phyloP scores from a whole-genome alignment of 2,797 vertebrate genomes.

The Enteromius unitaeniatus region DNA sequence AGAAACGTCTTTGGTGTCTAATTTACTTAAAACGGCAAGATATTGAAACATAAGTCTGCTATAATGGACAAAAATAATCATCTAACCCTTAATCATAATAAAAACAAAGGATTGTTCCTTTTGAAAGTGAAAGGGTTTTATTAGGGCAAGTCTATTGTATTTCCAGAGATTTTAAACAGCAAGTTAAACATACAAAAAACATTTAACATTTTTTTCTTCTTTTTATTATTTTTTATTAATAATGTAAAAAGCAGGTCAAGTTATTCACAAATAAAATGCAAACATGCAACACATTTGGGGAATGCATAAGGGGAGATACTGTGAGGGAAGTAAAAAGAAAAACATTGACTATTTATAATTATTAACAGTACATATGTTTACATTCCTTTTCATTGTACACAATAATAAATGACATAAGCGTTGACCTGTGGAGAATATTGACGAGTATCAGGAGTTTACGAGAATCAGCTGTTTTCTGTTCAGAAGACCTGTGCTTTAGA shows the following conservation, averaged over 20 bases:
- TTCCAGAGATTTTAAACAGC: constrained; percentile 76
- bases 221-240: constrained; percentile 93
- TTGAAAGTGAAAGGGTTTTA: constrained; percentile 76
- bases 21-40: neutral
- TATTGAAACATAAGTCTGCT: neutral
- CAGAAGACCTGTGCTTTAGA: constrained; percentile 74
- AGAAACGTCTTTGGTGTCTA: neutral
- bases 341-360: constrained; percentile 94
- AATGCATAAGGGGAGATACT: constrained; percentile 91
- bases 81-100: constrained; percentile 29
- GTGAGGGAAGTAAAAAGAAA: constrained; percentile 68
- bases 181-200: constrained; percentile 81
- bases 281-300: constrained; percentile 96
- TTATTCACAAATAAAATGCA: constrained; percentile 99
- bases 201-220: constrained; percentile 84
- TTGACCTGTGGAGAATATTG: constrained; percentile 83
- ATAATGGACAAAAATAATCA: fast-evolving
- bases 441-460: constrained; percentile 78
- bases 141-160: constrained; percentile 79
- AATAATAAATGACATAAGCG: constrained; percentile 70
- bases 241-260: constrained; percentile 99
- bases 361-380: constrained; percentile 99
- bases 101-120: constrained; percentile 60
- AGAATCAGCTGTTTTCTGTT: constrained; percentile 78
- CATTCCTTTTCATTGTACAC: constrained; percentile 99